A percentile compares a stretch with the other conserved stretches of the same genome.
phyloP scores from a whole-genome alignment of 2,113 vertebrate genomes.

The Festucalex cinctus region DNA sequence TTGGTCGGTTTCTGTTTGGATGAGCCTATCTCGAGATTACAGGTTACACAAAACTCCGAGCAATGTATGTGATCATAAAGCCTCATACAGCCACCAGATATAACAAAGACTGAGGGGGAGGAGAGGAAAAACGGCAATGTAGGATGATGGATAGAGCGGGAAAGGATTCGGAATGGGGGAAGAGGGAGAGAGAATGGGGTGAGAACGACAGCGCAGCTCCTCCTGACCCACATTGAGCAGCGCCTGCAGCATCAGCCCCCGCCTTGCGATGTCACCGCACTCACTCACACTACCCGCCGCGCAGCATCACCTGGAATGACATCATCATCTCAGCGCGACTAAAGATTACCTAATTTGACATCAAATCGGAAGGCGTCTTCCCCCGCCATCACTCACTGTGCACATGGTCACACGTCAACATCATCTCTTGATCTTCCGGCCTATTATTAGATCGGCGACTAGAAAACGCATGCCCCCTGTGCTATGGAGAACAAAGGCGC shows the following conservation, averaged over 20 bases:
- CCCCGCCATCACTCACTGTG: constrained; percentile 22
- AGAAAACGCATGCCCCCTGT: constrained; percentile 41
- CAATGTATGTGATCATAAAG: constrained; percentile 17
- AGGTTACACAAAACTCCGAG: background rate
- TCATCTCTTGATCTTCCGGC: constrained; percentile 42
- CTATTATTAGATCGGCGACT: constrained; percentile 58
- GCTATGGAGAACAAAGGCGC: constrained; percentile 47
- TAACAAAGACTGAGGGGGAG: constrained; percentile 51
- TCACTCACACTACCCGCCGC: constrained; percentile 27
- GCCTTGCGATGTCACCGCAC: constrained; percentile 20
- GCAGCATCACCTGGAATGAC: constrained; percentile 55
- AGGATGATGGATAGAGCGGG: constrained; percentile 33
- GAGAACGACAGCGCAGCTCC: constrained; percentile 61
- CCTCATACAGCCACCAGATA: constrained; percentile 38
- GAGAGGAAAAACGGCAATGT: constrained; percentile 21
- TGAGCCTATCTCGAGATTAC: background rate
- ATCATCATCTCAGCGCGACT: constrained; percentile 53
- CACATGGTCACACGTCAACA: constrained; percentile 30
- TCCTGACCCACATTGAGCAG: constrained; percentile 76
- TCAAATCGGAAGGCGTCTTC: constrained; percentile 23
- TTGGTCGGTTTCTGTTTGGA: background rate
- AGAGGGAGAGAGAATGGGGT: constrained; percentile 35
- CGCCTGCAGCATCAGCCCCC: constrained; percentile 69
- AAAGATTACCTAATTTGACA: background rate
- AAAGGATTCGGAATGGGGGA: constrained; percentile 35